Evolutionary conservation across 2,797 vertebrate genomes (phyloP).

Genomic region (Hydrolagus colliei): DNA sequence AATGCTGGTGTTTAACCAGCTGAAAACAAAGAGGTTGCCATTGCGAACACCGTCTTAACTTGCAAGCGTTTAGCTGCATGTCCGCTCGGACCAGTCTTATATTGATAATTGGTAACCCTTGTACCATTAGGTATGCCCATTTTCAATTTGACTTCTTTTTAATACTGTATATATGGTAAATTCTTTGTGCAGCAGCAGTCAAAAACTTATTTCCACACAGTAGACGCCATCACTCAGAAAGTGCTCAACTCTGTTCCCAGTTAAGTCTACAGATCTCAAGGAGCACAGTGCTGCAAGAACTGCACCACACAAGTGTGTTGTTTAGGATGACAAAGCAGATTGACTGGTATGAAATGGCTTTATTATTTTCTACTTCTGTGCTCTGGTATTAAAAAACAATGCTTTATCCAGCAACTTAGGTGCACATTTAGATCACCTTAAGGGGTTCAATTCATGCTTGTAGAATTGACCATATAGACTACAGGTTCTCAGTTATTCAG

Average conservation of each 20-base stretch:
- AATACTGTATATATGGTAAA: background rate
- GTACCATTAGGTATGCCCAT: background rate
- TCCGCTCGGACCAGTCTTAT: too few relatives aligned
- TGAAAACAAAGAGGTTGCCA: too few relatives aligned
- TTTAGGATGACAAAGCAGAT: background rate
- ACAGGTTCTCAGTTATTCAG: background rate
- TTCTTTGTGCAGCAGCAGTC: background rate
- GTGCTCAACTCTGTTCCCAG: background rate
- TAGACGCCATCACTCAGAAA: background rate
- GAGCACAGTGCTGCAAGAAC: background rate
- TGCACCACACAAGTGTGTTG: background rate
- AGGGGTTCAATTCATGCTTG: background rate
- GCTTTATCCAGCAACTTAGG: background rate
- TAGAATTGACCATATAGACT: background rate
- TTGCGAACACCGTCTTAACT: too few relatives aligned
- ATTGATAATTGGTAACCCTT: too few relatives aligned
- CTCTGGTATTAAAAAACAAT: background rate
- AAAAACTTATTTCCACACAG: background rate
- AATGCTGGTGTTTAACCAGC: too few relatives aligned
- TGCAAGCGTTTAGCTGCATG: too few relatives aligned
- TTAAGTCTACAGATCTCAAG: background rate
- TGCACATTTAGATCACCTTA: background rate
- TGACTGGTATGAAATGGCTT: background rate
- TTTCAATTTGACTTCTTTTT: background rate
- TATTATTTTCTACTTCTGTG: background rate